phyloP scores from a whole-genome alignment of 2,888 invertebrate genomes.

The Leptopilina syphax region DNA sequence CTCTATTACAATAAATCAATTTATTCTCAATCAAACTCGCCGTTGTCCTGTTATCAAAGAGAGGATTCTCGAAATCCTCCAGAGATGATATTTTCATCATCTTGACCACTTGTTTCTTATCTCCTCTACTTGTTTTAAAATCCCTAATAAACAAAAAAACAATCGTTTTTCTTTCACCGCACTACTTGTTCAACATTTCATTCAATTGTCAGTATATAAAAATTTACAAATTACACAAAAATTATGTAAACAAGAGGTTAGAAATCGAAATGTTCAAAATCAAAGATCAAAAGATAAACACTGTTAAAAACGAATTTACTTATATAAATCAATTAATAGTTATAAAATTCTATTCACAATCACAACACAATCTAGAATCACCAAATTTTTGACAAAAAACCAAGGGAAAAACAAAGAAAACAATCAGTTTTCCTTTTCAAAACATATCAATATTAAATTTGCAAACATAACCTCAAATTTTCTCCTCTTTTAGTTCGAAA shows the following conservation, averaged over 20 bases:
- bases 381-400: background rate
- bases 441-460: background rate
- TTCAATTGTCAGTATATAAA: too few relatives aligned
- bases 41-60: slow-evolving; percentile 60
- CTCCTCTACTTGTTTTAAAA: background rate
- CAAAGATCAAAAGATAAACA: too few relatives aligned
- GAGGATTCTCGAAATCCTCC: slow-evolving; percentile 65
- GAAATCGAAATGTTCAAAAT: too few relatives aligned
- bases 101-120: too few relatives aligned
- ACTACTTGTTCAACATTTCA: too few relatives aligned
- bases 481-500: background rate
- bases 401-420: background rate
- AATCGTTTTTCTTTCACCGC: too few relatives aligned
- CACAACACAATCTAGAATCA: background rate
- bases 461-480: background rate
- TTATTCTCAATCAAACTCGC: slow-evolving; percentile 61
- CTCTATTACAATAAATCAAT: slow-evolving; percentile 62
- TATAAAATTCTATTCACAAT: background rate
- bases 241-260: too few relatives aligned
- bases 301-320: too few relatives aligned
- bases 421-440: background rate
- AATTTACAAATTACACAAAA: too few relatives aligned
- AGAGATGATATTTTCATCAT: slow-evolving; percentile 69
- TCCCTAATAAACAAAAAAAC: too few relatives aligned
- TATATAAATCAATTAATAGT: too few relatives aligned